Evolutionary conservation across 2,113 vertebrate species (phyloP).

Genomic region (Antechinus flavipes): DNA sequence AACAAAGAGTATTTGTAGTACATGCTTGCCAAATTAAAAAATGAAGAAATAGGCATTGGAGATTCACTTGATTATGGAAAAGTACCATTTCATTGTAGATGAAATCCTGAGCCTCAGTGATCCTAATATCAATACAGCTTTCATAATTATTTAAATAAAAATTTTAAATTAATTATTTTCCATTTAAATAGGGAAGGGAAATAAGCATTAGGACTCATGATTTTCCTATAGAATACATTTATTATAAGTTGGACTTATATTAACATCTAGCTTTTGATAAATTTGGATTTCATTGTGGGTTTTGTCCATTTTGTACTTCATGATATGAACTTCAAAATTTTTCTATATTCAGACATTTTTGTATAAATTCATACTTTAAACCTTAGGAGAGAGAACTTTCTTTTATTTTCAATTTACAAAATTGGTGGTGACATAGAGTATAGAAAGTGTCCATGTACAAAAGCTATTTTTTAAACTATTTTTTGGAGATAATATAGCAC

Average conservation of each 20-base stretch:
- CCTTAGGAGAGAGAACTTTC: not conserved
- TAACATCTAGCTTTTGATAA: not conserved
- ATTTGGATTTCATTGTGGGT: not conserved
- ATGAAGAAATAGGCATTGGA: not conserved
- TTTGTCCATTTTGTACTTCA: not conserved
- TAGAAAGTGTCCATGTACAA: not conserved
- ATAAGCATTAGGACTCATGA: not conserved
- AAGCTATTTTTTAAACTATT: not conserved
- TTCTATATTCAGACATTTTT: not conserved
- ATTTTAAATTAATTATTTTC: no score
- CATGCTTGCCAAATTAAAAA: not conserved
- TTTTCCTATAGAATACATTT: not conserved
- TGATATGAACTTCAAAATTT: not conserved
- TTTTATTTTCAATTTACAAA: not conserved
- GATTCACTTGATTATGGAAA: not conserved
- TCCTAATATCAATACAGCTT: not conserved
- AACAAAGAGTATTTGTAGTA: not conserved
- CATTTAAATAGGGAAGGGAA: not conserved
- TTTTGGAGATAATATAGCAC: not conserved
- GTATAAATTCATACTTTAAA: not conserved
- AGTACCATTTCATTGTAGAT: not conserved
- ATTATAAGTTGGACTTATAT: not conserved
- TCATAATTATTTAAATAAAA: not conserved
- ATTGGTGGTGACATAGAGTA: not conserved
- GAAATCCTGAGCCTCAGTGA: accelerated